Evolutionary conservation across 2,797 vertebrate genomes (phyloP).

Genomic region (Myiotriccus ornatus): DNA sequence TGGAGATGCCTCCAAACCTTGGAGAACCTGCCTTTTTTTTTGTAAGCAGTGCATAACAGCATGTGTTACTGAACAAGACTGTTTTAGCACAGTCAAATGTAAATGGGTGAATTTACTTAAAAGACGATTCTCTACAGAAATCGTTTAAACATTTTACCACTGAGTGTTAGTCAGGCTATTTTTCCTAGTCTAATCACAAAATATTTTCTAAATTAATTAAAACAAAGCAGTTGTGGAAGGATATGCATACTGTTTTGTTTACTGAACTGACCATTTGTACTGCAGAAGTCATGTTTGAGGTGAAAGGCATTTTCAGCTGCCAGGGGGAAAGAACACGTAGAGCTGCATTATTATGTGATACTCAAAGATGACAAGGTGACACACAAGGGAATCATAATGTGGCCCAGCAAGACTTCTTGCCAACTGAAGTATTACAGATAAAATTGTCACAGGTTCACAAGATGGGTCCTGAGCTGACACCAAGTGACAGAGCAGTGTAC

Average conservation of each 20-base stretch:
- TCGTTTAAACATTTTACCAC: not conserved
- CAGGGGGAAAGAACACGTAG: not conserved
- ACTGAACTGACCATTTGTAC: not conserved
- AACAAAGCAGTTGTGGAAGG: not conserved
- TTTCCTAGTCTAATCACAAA: not conserved
- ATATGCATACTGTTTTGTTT: not conserved
- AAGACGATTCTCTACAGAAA: not conserved
- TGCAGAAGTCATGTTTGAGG: not conserved
- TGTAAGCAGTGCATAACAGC: not conserved
- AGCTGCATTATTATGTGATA: not conserved
- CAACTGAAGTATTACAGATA: not conserved
- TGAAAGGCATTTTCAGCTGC: not conserved
- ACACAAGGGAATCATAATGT: not conserved
- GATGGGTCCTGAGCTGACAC: not conserved
- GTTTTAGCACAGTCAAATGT: not conserved
- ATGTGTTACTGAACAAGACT: not conserved
- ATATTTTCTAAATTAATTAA: not conserved
- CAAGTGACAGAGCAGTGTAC: not conserved
- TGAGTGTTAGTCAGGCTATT: not conserved
- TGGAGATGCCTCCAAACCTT: not conserved
- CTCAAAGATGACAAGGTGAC: not conserved
- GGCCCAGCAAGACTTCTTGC: not conserved
- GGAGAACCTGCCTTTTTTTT: not conserved
- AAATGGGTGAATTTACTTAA: not conserved
- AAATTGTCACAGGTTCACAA: not conserved